Conservation (phyloP, 2,797 vertebrate genomes). For the Lutjanus argentimaculatus region DNA sequence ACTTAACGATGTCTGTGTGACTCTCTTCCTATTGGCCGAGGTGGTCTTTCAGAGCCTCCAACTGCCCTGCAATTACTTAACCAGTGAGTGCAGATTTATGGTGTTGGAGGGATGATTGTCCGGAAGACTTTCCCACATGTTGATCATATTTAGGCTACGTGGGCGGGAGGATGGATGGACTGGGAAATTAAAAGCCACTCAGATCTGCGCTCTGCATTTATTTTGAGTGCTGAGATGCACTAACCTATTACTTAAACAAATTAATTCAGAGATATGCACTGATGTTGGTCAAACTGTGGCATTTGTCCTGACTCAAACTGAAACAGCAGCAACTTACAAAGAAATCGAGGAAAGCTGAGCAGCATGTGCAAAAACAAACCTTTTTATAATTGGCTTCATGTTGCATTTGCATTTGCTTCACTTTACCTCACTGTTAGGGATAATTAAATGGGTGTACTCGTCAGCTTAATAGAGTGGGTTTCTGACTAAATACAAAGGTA, state of each 20-base stretch:
- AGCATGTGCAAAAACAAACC: not conserved
- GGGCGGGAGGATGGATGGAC: not conserved
- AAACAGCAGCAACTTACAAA: not conserved
- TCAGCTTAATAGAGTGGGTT: not conserved
- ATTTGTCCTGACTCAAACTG: not conserved
- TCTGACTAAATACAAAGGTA: not conserved
- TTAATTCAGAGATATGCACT: too few species aligned
- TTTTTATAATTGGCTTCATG: slow-evolving; percentile 1
- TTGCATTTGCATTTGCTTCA: slow-evolving; percentile 4
- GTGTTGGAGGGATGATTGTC: not conserved
- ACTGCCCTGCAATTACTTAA: slow-evolving; percentile 11
- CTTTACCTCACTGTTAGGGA: not conserved
- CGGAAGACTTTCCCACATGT: slow-evolving; percentile 32
- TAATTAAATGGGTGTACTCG: not conserved
- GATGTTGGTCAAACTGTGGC: not conserved
- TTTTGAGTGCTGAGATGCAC: not conserved
- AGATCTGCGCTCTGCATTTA: not conserved
- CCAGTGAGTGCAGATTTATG: not conserved
- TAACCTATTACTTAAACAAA: not conserved
- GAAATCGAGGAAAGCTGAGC: not conserved
- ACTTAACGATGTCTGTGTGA: slow-evolving; percentile 19
- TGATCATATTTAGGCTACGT: slow-evolving; percentile 2
- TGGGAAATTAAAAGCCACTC: slow-evolving; percentile 14
- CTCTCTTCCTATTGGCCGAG: slow-evolving; percentile 16
- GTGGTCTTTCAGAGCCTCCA: slow-evolving; percentile 9